Conservation (phyloP, 2,797 vertebrate species). For the Chelonia mydas region DNA sequence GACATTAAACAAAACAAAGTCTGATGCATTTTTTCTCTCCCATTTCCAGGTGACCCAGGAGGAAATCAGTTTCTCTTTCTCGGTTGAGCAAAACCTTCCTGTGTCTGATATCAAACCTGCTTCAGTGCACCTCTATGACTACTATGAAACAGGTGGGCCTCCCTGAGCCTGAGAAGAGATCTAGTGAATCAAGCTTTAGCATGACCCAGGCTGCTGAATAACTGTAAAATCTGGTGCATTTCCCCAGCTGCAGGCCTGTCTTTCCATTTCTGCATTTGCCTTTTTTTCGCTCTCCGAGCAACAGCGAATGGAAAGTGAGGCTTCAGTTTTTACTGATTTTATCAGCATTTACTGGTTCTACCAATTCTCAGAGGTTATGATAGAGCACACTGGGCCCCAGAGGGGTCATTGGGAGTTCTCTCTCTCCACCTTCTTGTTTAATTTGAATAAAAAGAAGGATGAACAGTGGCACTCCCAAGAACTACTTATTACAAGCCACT, state of each 20-base stretch:
- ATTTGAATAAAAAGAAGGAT: background rate
- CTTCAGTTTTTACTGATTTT: background rate
- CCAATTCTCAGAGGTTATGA: background rate
- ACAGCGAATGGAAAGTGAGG: background rate
- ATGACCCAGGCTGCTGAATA: background rate
- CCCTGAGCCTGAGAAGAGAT: background rate
- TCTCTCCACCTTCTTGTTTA: background rate
- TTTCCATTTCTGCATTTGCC: background rate
- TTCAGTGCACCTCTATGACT: constrained; percentile 34
- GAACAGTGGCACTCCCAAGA: background rate
- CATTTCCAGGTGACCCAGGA: background rate
- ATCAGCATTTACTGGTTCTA: background rate
- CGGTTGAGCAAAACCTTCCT: constrained; percentile 57
- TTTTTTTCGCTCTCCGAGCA: background rate
- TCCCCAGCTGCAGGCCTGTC: background rate
- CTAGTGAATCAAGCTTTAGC: background rate
- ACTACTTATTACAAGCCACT: background rate
- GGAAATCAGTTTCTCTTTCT: constrained; percentile 48
- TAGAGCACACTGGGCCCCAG: background rate
- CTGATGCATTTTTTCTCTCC: background rate
- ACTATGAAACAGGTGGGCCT: constrained; percentile 60
- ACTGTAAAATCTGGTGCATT: background rate
- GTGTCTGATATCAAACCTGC: constrained; percentile 66
- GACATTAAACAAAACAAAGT: background rate
- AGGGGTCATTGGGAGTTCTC: background rate